Base-by-base conservation (phyloP, 2,888 invertebrate species). In the Tetrapedia diversipes region DNA sequence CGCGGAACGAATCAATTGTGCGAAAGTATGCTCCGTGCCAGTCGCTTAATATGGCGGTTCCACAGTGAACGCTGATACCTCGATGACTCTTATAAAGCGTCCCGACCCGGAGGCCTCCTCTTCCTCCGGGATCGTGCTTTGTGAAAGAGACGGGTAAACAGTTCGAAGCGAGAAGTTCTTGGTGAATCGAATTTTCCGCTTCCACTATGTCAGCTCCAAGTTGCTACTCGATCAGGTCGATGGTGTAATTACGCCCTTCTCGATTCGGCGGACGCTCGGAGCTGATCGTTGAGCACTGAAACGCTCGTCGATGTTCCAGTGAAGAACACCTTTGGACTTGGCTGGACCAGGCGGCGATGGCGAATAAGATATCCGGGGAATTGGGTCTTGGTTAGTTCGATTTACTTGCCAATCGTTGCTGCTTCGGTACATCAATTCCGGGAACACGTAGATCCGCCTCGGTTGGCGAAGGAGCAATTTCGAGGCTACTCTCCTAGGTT, bases 1-100 rank as follows among this genome's bases (percentile, higher is more conserved):
- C 43, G 68, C 32, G 77, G 80, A 83, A 81, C 74, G 78, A 82
- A 84, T 82, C 82, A 71, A 80, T 82, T 80, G 80, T 68, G 60
- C 54, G 71, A 81, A 80, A 84, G 77, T 83, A 81, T 68, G 66
- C 65, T 49, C 41, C 68, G 37, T 49, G 60, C 41, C 60, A 67
- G 54, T 39, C 63, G 69, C 63, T 80, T 80, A 76, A 83, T 80
- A 80, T 82, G 80, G 66, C 53, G 73, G 59, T 66, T 74, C 56
- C 56, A 54, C 37, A 32, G 67, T 60, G 64, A 64, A 54, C 32
- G 29, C 57, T 22, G 68, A 53, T 72, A 43, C 71, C 54, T 61
- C 43, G 75, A 74, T 66, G 45, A 60, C 32, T 73, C 59, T 66
- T 60, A 57, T 67, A 53, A 49, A 56, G 54, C n/a, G 7, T 66